phyloP scores from a whole-genome alignment of 2,797 vertebrate species.

The Pseudochirops corinnae region DNA sequence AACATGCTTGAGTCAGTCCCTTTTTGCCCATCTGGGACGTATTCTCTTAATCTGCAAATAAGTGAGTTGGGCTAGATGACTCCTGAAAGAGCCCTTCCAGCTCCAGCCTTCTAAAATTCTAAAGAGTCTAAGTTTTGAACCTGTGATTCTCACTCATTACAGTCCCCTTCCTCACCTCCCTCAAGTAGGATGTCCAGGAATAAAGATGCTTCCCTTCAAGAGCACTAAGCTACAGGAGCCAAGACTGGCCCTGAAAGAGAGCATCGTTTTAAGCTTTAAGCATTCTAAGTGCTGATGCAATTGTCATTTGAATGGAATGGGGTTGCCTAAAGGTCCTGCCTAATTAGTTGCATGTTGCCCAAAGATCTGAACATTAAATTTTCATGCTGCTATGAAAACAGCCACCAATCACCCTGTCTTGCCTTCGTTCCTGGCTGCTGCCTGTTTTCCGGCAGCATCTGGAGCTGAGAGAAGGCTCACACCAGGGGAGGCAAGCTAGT shows the following conservation, averaged over 20 bases:
- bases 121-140: not conserved
- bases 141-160: not conserved
- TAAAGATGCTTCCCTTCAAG: not conserved
- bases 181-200: not conserved
- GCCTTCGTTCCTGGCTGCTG: conserved; percentile 40
- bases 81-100: not conserved
- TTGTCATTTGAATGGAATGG: conserved; percentile 74
- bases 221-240: not conserved
- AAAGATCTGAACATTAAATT: conserved; percentile 73
- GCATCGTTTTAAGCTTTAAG: conserved; percentile 77
- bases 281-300: conserved; percentile 53
- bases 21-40: not conserved
- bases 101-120: not conserved
- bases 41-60: not conserved
- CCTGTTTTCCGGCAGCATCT: conserved; percentile 67
- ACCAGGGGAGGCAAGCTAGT: conserved; percentile 58
- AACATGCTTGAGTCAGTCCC: not conserved
- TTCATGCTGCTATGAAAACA: conserved; percentile 62
- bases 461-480: conserved; percentile 56
- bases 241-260: not conserved
- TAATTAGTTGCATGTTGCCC: conserved; percentile 77
- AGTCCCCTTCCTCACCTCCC: not conserved
- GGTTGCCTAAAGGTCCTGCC: conserved; percentile 75
- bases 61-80: not conserved
- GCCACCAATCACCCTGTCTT: not conserved